Evolutionary conservation across 2,113 vertebrate genomes (phyloP).

Genomic region (western clawed frog (Xenopus tropicalis)): DNA sequence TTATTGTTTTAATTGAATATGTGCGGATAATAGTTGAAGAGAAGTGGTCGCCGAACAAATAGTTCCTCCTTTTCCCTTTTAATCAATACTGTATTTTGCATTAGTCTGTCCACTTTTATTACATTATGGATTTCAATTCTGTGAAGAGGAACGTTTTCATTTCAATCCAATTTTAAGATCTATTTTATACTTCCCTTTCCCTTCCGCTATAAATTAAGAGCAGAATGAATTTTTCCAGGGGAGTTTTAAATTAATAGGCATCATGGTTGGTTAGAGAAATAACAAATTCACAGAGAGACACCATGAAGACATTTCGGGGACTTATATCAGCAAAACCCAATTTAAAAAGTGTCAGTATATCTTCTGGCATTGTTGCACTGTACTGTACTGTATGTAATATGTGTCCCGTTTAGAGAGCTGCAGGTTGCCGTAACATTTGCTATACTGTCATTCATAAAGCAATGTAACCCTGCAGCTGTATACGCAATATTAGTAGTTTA

Average conservation of each 20-base stretch:
- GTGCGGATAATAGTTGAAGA: neutral
- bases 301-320: constrained; percentile 7
- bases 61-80: constrained; percentile 6
- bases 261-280: constrained; percentile 35
- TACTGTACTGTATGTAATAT: no score
- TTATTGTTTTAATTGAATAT: constrained; percentile 17
- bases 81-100: constrained; percentile 36
- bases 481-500: no score
- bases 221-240: constrained; percentile 19
- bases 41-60: neutral
- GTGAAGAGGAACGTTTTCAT: constrained; percentile 31
- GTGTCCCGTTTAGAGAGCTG: no score
- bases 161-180: constrained; percentile 28
- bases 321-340: no score
- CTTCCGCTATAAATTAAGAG: constrained; percentile 24
- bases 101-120: constrained; percentile 22
- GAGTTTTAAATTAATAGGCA: constrained; percentile 36
- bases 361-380: no score
- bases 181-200: constrained; percentile 28
- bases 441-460: no score
- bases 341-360: no score
- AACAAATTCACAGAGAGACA: constrained; percentile 11
- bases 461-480: no score
- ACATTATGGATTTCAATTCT: constrained; percentile 32
- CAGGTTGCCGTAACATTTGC: no score